Evolutionary conservation across 2,888 invertebrate species (phyloP), one percentile per base, ranked within the genome.

Genomic region (Ctena decussata): DNA sequence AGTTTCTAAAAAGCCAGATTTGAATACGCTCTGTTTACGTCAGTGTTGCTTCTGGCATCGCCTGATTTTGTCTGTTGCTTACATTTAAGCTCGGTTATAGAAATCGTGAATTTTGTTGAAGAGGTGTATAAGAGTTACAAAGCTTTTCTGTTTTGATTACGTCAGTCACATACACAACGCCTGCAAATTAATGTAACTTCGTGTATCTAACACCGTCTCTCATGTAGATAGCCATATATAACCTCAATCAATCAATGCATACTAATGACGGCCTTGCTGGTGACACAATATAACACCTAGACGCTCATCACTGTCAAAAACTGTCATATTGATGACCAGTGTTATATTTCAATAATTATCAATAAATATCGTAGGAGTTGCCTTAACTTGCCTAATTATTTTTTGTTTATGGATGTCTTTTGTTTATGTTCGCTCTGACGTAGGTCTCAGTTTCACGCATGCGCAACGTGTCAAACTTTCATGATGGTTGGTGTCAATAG

Each of bases 301-400:
- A 2, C 27, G 57, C 57, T 27, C 57, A 24, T 57, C 6, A 57
- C n/a, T 27, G 57, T 57, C 27, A 21, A 2, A 57, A 27, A 11
- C 15, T 57, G 57, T 57, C 57, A 57, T 24, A 5, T 57, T 57
- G 57, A 57, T 57, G 57, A 27, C 57, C 8, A 1, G 3, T 35
- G 65, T 35, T 65, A 65, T 35, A 35, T 65, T 65, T 65, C 35
- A 65, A 65, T 65, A n/a, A 65, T 18, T 35, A 35, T 60, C 60
- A 60, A 60, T 60, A 60, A 60, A 60, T 8, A 60, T 24, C 60
- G 60, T 60, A 60, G 60, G 60, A 60, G 60, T 60, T 27, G 8
- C 27, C 60, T 60, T n/a, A 3, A 30, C 21, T 11, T 60, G 11
- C 21, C 30, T 30, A 60, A 60, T 60, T 60, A 30, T 30, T 6